Conservation (phyloP, 1,140 invertebrate species). For the Drosophila fuyamai region DNA sequence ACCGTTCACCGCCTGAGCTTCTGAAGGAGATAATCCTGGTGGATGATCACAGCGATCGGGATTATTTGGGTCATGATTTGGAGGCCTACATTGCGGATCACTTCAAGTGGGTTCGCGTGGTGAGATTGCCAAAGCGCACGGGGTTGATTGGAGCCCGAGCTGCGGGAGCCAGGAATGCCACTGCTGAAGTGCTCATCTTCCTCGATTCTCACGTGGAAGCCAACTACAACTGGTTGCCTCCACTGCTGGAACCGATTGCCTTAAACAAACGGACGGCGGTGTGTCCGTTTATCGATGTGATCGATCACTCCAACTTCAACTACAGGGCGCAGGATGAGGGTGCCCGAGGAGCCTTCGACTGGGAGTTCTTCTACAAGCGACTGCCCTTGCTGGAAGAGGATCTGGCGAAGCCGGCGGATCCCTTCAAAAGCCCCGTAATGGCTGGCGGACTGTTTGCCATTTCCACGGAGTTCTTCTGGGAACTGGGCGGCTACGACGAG, state of each 20-base stretch:
- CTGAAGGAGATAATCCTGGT: conserved; percentile 97
- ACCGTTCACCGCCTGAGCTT: conserved; percentile 92
- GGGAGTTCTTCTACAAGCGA: conserved; percentile 98
- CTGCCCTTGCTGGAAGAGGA: conserved; percentile 94
- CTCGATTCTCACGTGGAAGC: conserved; percentile 97
- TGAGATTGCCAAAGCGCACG: conserved; percentile 90
- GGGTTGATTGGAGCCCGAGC: conserved; percentile 95
- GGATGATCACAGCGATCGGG: conserved; percentile 94
- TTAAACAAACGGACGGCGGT: conserved; percentile 94
- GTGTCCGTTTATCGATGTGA: conserved; percentile 98
- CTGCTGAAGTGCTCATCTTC: conserved; percentile 94
- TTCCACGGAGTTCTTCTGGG: conserved; percentile 96
- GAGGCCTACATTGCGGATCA: conserved; percentile 91
- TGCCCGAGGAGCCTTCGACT: conserved; percentile 97
- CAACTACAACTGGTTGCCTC: conserved; percentile 98
- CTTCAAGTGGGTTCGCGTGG: conserved; percentile 89
- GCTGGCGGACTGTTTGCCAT: conserved; percentile 97
- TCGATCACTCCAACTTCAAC: conserved; percentile 96
- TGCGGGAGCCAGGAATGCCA: conserved; percentile 93
- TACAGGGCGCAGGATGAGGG: conserved; percentile 98
- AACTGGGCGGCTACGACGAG: conserved; percentile 97
- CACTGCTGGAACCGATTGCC: conserved; percentile 95
- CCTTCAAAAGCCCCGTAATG: conserved; percentile 97
- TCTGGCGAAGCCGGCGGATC: conserved; percentile 92
- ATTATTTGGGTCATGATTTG: conserved; percentile 89